Evolutionary conservation across 53 echinoderm and acorn worm species (phyloP).

Genomic region (Luidia sarsii): DNA sequence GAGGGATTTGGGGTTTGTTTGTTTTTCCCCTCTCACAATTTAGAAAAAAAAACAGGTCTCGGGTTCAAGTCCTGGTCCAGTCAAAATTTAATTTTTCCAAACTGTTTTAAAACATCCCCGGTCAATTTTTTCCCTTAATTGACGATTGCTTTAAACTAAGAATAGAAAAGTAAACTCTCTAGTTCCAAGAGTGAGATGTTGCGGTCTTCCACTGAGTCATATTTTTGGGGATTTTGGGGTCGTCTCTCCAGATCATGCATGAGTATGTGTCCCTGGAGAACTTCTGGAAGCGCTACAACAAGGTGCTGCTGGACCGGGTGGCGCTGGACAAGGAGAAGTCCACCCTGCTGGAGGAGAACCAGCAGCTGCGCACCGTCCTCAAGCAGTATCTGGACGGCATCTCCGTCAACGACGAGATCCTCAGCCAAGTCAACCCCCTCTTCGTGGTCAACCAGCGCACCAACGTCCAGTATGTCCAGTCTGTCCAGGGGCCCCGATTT

Average conservation of each 20-base stretch:
- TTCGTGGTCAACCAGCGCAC: conserved; percentile 98
- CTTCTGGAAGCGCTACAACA: conserved; percentile 99
- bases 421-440: conserved; percentile 94
- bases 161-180: too few relatives aligned
- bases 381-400: conserved; percentile 99
- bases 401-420: conserved; percentile 98
- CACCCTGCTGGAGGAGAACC: conserved; percentile 84
- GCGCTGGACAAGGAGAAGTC: conserved; percentile 90
- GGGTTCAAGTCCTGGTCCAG: too few relatives aligned
- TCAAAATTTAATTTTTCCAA: too few relatives aligned
- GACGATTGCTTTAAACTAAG: too few relatives aligned
- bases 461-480: conserved; percentile 93
- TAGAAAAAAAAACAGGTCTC: too few relatives aligned
- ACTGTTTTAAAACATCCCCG: too few relatives aligned
- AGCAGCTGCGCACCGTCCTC: conserved; percentile 83
- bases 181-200: too few relatives aligned
- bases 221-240: too few relatives aligned
- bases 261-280: conserved; percentile 94
- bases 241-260: conserved; percentile 83
- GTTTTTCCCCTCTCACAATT: too few relatives aligned
- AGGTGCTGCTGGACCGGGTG: conserved; percentile 91
- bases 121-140: too few relatives aligned
- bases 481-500: neutral
- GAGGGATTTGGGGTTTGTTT: too few relatives aligned
- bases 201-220: too few relatives aligned